Evolutionary conservation across 2,797 vertebrate species (phyloP), one percentile per base, ranked within the genome.

Genomic region (Carcharodon carcharias): DNA sequence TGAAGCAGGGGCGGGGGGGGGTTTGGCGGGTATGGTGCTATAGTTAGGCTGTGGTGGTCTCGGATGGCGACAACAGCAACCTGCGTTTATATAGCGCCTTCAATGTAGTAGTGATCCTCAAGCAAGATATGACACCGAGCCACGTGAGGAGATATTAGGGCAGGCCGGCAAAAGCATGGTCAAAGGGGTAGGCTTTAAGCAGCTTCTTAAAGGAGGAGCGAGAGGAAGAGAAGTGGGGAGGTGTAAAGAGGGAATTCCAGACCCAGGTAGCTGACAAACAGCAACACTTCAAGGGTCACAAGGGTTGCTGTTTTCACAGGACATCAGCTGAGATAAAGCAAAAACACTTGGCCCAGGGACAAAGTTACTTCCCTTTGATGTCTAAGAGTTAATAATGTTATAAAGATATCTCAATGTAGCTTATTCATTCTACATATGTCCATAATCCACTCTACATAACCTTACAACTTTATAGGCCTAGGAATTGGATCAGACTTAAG

Each of bases 1-100:
- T 3, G 2, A 4, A 12, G 18, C 2, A 16, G 12, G 1, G n/a
- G 23, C 0, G 23, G 67, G 4, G 67, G 3, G 23, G 4, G 21
- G 23, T 23, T n/a, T 1, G 67, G 67, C 21, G 23, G 67, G 67
- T 21, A 26, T 21, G 71, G 9, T 11, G 73, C 9, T 4, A 11
- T 12, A n/a, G 73, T 77, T 11, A 35, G 31, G 9, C 73, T 77
- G 73, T 77, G 35, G 73, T 35, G 31, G 11, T 11, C 35, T n/a
- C 0, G 45, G 45, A 50, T 26, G 26, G 45, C 5, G 40, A 87
- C 45, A 87, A 54, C 45, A 54, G 7, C 45, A 9, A 91, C 88
- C 58, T 63, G 56, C 58, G n/a, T 91, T 91, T 61, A 6, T 61
- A 6, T 56, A 14, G 87, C 9, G 7, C 45, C 82, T 50, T 85